Evolutionary conservation across 2,113 vertebrate genomes (phyloP), one percentile per base, ranked within the genome.

Genomic region (Lasiurus cinereus): DNA sequence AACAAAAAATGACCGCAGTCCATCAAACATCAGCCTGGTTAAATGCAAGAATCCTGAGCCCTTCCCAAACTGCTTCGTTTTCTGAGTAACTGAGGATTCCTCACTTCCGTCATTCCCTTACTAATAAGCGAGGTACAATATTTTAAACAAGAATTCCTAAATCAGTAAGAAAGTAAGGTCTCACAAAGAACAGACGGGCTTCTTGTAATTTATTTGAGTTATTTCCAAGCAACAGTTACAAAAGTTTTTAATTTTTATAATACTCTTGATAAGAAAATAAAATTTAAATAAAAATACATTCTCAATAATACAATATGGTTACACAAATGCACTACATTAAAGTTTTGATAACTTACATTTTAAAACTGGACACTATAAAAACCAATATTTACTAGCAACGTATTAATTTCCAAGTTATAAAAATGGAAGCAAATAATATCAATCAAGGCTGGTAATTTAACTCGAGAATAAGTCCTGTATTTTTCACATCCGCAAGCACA

Each of bases 221-320:
- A 98, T 97, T 98, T 91, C 95, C 96, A 98, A 98, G 97, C 95
- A 62, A 97, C 95, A 96, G 97, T 98, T 98, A 98, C 96, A 98
- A 98, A 98, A 98, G 95, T 97, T 98, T 98, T 98, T 93, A 97
- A 98, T 97, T 97, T 97, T 97, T 97, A 96, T 97, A 97, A 96
- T 96, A 97, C 91, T 98, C 96, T 97, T 97, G 93, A 98, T 98
- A 98, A 97, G 98, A 98, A 98, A 98, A 98, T 98, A 98, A 98
- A 98, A 97, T 98, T 98, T 98, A 98, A 98, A 98, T 98, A 98
- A 98, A 98, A 98, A 98, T 98, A 98, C 98, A 98, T 98, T 97
- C 93, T 98, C 95, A 97, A 98, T 97, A 98, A 97, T 98, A 98
- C 94, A 97, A 94, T 96, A 97, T 94, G 96, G 97, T 97, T 96